Base-by-base conservation (phyloP, 1,140 invertebrate genomes). In the Hestina assimilis region DNA sequence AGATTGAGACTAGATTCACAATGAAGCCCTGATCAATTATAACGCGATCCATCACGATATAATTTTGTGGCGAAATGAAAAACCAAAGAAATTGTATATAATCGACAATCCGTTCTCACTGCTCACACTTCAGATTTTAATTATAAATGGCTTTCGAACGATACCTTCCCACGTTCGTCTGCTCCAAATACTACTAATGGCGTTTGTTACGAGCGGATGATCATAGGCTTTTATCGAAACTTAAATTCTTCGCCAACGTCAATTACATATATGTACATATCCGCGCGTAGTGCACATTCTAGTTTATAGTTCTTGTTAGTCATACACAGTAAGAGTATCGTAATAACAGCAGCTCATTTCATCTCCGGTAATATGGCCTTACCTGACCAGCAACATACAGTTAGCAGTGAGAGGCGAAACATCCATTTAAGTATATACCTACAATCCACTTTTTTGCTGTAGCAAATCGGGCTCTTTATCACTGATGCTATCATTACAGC, bases 111-210 rank as follows among this genome's bases (percentile, higher is more conserved):
- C 66, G 63, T 69, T 73, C 63, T 38, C 47, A 63, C 62, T 75
- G 56, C 63, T 59, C 51, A 72, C 41, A 62, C 55, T 64, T 59
- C 20, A 58, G 60, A 62, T 79, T 70, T 72, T 75, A 71, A 69
- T 65, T 69, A 69, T 57, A 47, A 63, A 53, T 66, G 64, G 66
- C 61, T 75, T 69, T 69, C 67, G 41, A 70, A 69, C 69, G 63
- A 72, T 70, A 66, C 26, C 56, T 83, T 83, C 80, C 72, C 77
- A 83, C 83, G 80, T 77, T 69, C 78, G 72, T 73, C 67, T 81
- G 77, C 72, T 84, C 77, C 69, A 69, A 79, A 82, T 82, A 75
- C 71, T 69, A 48, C 42, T 76, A 72, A 77, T 77, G 46, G 63
- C 52, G 43, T 71, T 80, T 63, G 59, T 63, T 63, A 51, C 41